A percentile compares a stretch with the other conserved stretches of the same genome.
Conservation (phyloP, 2,797 vertebrate species). For the Decapterus maruadsi region DNA sequence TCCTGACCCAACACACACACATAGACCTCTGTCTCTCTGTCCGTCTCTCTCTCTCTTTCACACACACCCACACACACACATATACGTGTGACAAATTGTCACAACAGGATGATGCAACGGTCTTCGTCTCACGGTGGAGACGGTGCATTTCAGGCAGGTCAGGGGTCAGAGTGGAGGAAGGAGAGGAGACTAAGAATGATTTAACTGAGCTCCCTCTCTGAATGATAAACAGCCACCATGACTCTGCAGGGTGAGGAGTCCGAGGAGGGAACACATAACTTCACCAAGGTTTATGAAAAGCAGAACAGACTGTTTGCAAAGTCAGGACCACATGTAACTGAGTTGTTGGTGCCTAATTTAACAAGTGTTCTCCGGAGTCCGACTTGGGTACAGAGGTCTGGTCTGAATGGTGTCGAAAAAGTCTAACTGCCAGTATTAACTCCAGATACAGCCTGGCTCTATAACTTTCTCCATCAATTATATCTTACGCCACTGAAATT, state of each 20-base stretch:
- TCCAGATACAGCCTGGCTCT: no score
- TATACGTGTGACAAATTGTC: neutral
- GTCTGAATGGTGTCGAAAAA: no score
- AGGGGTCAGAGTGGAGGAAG: conserved; percentile 44
- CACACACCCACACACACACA: conserved; percentile 15
- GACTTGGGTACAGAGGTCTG: no score
- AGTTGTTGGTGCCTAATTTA: neutral
- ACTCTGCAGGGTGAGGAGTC: neutral
- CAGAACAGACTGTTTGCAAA: neutral
- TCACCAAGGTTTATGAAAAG: conserved; percentile 4
- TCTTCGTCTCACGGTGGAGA: conserved; percentile 31
- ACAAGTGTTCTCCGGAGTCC: no score
- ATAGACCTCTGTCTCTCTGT: conserved; percentile 2
- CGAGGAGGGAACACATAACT: conserved; percentile 3
- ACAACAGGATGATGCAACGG: conserved; percentile 11
- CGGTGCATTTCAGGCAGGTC: conserved; percentile 28
- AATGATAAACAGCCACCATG: conserved; percentile 48
- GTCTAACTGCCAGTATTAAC: no score
- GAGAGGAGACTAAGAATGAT: conserved; percentile 35
- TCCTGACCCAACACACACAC: conserved; percentile 1
- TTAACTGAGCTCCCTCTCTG: conserved; percentile 36
- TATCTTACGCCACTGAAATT: no score
- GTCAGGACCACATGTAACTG: no score
- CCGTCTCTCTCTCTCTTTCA: neutral
- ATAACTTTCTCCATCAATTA: no score